Evolutionary conservation across 2,888 invertebrate genomes (phyloP).

Genomic region (Pyralis farinalis): DNA sequence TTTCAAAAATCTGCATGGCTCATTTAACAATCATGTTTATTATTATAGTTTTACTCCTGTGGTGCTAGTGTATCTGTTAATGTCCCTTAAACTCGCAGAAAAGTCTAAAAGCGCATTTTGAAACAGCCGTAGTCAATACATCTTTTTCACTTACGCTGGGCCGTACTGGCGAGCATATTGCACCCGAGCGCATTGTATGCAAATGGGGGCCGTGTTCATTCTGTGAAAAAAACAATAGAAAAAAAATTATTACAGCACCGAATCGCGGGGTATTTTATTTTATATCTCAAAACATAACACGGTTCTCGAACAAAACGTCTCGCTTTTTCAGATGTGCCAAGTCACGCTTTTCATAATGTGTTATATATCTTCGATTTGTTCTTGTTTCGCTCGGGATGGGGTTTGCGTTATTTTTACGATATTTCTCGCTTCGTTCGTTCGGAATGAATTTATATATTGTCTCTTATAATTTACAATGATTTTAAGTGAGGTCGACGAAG

Average conservation of each 20-base stretch:
- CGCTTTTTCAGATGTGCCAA: not conserved
- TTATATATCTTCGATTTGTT: not conserved
- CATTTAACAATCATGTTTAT: too few relatives aligned
- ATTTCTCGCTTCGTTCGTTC: too few relatives aligned
- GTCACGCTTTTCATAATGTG: not conserved
- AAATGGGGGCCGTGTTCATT: conserved; percentile 71
- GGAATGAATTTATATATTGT: too few relatives aligned
- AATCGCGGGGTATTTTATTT: conserved; percentile 2
- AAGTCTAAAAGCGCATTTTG: too few relatives aligned
- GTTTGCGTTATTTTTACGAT: too few relatives aligned
- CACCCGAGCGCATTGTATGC: conserved; percentile 62
- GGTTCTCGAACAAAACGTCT: not conserved
- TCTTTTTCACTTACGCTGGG: conserved; percentile 9
- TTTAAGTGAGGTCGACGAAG: too few relatives aligned
- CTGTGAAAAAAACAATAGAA: conserved; percentile 51
- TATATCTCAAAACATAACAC: not conserved
- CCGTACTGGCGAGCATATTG: conserved; percentile 11
- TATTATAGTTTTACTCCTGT: too few relatives aligned
- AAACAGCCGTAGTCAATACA: conserved; percentile 4
- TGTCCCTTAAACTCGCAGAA: too few relatives aligned
- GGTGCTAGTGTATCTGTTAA: too few relatives aligned
- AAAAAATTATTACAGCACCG: conserved; percentile 9
- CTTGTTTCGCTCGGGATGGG: not conserved
- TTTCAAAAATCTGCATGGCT: too few relatives aligned
- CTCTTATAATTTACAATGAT: too few relatives aligned